phyloP scores from a whole-genome alignment of 35 echinoderm and acorn worm species.

The Ophioderma brevispina region DNA sequence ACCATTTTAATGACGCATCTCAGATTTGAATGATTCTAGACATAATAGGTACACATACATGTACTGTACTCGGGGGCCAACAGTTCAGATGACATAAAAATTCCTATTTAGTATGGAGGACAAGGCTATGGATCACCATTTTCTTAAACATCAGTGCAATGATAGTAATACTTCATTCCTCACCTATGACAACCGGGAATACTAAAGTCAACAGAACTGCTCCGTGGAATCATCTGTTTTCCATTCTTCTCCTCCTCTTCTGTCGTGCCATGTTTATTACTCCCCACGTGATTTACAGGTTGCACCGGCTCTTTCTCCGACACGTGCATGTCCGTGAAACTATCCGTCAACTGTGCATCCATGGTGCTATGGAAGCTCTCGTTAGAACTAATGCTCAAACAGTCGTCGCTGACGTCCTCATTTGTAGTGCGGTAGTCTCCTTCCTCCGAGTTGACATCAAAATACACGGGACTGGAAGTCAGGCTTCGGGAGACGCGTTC shows the following conservation, averaged over 20 bases:
- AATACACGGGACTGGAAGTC: background rate
- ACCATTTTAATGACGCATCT: too few relatives aligned
- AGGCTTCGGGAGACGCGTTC: conserved; percentile 37
- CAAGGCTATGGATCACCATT: too few relatives aligned
- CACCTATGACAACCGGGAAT: background rate
- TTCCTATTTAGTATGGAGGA: too few relatives aligned
- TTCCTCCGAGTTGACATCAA: background rate
- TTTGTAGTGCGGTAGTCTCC: background rate
- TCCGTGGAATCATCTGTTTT: background rate
- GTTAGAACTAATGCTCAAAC: background rate
- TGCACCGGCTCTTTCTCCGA: background rate
- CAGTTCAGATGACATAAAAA: too few relatives aligned
- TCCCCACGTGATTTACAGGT: background rate
- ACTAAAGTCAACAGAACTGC: background rate
- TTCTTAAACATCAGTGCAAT: too few relatives aligned
- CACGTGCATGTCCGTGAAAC: background rate
- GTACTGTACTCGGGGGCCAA: too few relatives aligned
- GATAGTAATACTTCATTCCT: too few relatives aligned
- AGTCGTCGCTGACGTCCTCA: background rate
- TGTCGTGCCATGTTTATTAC: background rate
- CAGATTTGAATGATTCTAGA: too few relatives aligned
- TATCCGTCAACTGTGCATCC: background rate
- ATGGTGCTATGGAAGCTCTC: conserved; percentile 9
- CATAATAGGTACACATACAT: too few relatives aligned
- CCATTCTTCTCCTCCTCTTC: background rate